Evolutionary conservation across 2,113 vertebrate genomes (phyloP), one percentile per base, ranked within the genome.

Genomic region (Calypte anna): DNA sequence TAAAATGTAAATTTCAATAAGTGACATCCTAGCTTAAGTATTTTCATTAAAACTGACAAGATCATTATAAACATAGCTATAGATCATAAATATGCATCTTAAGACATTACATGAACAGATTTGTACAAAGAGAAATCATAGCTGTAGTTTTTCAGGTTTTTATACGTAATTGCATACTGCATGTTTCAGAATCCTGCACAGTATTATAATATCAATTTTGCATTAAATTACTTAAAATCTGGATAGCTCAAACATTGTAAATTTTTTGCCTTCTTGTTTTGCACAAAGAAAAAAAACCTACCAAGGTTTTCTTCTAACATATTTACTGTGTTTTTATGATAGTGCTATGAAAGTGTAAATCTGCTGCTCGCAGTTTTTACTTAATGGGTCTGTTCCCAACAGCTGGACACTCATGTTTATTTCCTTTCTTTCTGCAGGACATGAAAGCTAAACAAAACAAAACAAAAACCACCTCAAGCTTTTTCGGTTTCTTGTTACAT

Each of bases 231-330:
- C 83, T 92, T 90, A 82, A 96, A 97, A 95, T 95, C 91, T 91
- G 80, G 93, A 74, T 97, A 97, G 97, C 94, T 97, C 95, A 94
- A 98, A 97, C 97, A 75, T 85, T 97, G 97, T 97, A 95, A 97
- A 95, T 97, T 97, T 96, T 96, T 97, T 97, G 97, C 97, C 97
- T 98, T 97, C 97, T 97, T 98, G 96, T 97, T 98, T 98, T 98
- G 97, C 96, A 97, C 95, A 98, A 97, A 98, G 95, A 95, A 97
- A 97, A 97, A 66, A 95, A 95, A 58, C 40, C 81, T 85, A 58
- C 1, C 59, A 38, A 78, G 97, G 94, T 96, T 97, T 97, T 96
- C 95, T 91, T 93, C 68, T 66, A 96, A 92, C 87, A 74, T 92
- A 74, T 3, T 94, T 84, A 88, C 92, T 95, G 82, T 93, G 95